Percentiles rank a stretch among this genome's conserved stretches.
Conservation (phyloP, 92 coral and sea anemone genomes). For the Isaurus tuberculatus region DNA sequence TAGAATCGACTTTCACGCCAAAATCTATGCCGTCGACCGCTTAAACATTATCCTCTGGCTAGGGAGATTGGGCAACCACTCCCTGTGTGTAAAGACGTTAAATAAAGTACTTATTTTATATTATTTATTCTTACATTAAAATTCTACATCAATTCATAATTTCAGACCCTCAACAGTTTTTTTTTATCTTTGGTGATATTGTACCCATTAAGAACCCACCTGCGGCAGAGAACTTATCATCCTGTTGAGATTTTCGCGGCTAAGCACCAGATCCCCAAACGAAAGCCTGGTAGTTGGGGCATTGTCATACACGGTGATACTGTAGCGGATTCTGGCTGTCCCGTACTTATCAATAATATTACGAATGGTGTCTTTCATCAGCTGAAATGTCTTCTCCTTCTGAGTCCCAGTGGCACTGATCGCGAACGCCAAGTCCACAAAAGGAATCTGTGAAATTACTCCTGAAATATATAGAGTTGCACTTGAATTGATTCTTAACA, state of each 20-base stretch:
- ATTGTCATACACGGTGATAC: slow-evolving; percentile 67
- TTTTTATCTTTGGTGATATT: background rate
- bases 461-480: too few relatives aligned
- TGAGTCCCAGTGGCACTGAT: slow-evolving; percentile 74
- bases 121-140: too few relatives aligned
- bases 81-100: too few relatives aligned
- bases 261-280: slow-evolving; percentile 56
- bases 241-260: slow-evolving; percentile 21
- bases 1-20: too few relatives aligned
- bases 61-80: too few relatives aligned
- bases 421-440: slow-evolving; percentile 77
- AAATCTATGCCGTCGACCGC: too few relatives aligned
- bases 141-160: too few relatives aligned
- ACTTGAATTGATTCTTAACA: too few relatives aligned
- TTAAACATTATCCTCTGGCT: too few relatives aligned
- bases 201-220: background rate
- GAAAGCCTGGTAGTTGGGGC: slow-evolving; percentile 51
- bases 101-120: too few relatives aligned
- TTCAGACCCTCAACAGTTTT: too few relatives aligned
- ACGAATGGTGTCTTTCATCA: slow-evolving; percentile 75
- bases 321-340: slow-evolving; percentile 64
- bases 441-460: background rate
- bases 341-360: slow-evolving; percentile 76
- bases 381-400: slow-evolving; percentile 58
- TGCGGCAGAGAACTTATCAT: slow-evolving; percentile 17